Percentiles rank a stretch among this genome's conserved stretches.
Evolutionary conservation across 2,113 vertebrate genomes (phyloP).

Genomic region (Arizona elegans): DNA sequence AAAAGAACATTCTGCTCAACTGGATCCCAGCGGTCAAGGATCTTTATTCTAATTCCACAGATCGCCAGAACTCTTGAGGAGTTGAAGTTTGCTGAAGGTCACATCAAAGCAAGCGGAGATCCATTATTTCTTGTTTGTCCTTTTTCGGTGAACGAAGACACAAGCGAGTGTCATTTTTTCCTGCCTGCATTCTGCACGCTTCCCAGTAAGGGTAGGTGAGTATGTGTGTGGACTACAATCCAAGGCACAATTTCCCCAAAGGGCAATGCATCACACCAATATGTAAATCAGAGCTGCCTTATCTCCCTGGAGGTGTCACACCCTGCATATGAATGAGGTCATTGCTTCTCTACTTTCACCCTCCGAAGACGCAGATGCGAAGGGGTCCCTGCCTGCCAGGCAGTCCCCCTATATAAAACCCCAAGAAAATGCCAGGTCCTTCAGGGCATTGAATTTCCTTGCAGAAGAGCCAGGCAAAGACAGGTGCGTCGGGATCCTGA

Average conservation of each 20-base stretch:
- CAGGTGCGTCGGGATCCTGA: slow-evolving; percentile 2
- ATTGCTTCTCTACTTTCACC: not conserved
- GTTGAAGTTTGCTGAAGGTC: not conserved
- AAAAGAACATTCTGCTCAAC: not conserved
- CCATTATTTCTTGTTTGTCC: not conserved
- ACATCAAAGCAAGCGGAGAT: not conserved
- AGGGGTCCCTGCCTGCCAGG: not conserved
- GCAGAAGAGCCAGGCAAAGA: not conserved
- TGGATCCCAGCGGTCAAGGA: not conserved
- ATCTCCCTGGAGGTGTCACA: no score
- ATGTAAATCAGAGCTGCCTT: not conserved
- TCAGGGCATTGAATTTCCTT: not conserved
- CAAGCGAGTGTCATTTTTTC: not conserved
- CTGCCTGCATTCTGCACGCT: not conserved
- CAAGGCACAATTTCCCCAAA: not conserved
- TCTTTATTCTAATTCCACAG: not conserved
- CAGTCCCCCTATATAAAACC: not conserved
- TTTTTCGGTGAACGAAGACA: not conserved
- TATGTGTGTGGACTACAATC: not conserved
- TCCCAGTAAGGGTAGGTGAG: no score
- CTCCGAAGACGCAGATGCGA: not conserved
- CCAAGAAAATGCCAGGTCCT: not conserved
- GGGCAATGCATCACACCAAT: not conserved
- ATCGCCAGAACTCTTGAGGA: accelerated
- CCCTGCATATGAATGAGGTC: not conserved